Evolutionary conservation across 2,797 vertebrate species (phyloP).

Genomic region (Enteromius argenteus): DNA sequence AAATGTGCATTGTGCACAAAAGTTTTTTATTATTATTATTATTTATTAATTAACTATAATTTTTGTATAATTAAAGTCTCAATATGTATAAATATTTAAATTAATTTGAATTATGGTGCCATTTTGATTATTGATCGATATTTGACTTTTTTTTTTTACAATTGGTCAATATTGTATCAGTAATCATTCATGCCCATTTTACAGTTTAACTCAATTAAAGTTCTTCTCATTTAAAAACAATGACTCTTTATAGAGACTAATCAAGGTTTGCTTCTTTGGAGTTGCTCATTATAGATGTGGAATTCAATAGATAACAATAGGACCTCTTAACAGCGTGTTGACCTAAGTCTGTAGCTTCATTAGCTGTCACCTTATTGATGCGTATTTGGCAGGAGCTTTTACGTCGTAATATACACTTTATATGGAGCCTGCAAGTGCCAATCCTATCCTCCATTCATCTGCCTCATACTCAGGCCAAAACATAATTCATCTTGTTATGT

Average conservation of each 20-base stretch:
- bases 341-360: conserved; percentile 25
- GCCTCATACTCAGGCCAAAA: conserved; percentile 9
- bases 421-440: conserved; percentile 28
- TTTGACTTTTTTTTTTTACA: not conserved
- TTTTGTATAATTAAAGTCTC: no score
- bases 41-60: no score
- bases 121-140: not conserved
- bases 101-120: no score
- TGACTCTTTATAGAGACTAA: conserved; percentile 18
- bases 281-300: not conserved
- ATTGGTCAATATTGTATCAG: not conserved
- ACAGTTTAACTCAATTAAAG: not conserved
- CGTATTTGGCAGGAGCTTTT: conserved; percentile 30
- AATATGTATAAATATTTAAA: no score
- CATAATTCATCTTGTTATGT: conserved; percentile 21
- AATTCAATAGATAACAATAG: conserved; percentile 42
- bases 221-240: no score
- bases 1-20: not conserved
- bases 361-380: conserved; percentile 13
- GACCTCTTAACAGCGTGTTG: conserved; percentile 27
- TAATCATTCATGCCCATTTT: not conserved
- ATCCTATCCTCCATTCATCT: conserved; percentile 13
- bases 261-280: conserved; percentile 26
- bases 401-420: conserved; percentile 20
- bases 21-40: no score